A percentile compares a stretch with the other conserved stretches of the same genome.
phyloP scores from a whole-genome alignment of 2,888 invertebrate genomes.

The Eupelmus urozonus region DNA sequence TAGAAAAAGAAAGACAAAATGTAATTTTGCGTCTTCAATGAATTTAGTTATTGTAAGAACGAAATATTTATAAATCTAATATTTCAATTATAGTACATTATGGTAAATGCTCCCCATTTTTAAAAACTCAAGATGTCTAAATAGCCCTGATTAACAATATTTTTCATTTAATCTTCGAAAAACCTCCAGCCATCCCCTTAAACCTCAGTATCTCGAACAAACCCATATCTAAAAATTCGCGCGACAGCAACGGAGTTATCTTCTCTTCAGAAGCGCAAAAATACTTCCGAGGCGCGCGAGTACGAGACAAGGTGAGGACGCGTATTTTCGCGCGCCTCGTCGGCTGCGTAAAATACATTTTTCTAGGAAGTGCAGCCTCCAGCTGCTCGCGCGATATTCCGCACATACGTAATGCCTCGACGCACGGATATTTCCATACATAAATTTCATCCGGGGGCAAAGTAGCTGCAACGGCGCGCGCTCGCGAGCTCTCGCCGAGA shows the following conservation, averaged over 20 bases:
- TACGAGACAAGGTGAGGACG: neutral
- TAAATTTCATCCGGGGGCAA: slow-evolving; percentile 71
- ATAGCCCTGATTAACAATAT: no score
- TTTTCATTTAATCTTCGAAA: no score
- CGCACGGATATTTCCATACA: slow-evolving; percentile 69
- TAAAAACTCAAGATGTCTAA: no score
- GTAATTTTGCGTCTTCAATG: no score
- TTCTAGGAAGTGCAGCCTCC: slow-evolving; percentile 69
- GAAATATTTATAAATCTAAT: no score
- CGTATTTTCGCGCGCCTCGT: neutral
- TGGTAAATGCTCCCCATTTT: no score
- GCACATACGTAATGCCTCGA: slow-evolving; percentile 72
- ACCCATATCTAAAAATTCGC: no score
- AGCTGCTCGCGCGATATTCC: slow-evolving; percentile 72
- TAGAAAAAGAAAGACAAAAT: no score
- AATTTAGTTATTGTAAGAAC: no score
- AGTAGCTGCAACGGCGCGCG: slow-evolving; percentile 61
- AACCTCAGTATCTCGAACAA: no score
- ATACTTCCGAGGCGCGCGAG: neutral
- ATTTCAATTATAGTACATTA: no score
- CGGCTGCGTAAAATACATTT: slow-evolving; percentile 70
- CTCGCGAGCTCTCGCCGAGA: slow-evolving; percentile 57
- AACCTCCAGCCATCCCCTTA: no score
- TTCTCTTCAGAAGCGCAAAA: slow-evolving; percentile 7
- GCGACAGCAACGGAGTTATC: neutral